Evolutionary conservation across 2,113 vertebrate genomes (phyloP).

Genomic region (Amazona guildingii): DNA sequence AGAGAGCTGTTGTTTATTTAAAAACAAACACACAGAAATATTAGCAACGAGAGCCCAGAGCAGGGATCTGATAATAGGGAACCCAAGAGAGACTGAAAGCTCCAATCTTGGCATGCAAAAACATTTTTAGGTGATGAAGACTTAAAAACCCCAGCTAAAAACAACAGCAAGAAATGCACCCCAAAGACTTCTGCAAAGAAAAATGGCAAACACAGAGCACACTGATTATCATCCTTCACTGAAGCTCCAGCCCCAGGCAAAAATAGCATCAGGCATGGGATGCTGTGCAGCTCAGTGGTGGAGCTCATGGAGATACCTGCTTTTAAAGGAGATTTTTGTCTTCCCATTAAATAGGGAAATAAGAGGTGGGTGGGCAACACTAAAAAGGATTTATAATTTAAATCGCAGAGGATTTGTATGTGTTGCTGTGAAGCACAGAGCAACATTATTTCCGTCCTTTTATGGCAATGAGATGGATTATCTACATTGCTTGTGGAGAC

Average conservation of each 20-base stretch:
- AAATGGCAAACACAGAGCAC: neutral
- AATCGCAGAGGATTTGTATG: neutral
- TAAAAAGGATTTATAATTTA: neutral
- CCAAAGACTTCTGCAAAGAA: neutral
- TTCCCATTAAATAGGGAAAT: neutral
- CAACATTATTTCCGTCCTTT: neutral
- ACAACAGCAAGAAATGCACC: neutral
- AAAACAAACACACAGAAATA: neutral
- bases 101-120: neutral
- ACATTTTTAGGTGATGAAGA: slow-evolving; percentile 6
- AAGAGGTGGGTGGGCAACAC: neutral
- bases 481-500: neutral
- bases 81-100: neutral
- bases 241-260: neutral
- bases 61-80: slow-evolving; percentile 28
- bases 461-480: neutral
- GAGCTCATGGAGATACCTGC: neutral
- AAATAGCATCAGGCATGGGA: neutral
- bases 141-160: neutral
- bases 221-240: slow-evolving; percentile 10
- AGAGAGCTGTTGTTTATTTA: slow-evolving; percentile 28
- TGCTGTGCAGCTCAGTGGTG: neutral
- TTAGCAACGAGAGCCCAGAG: neutral
- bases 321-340: neutral
- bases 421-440: neutral